Base-by-base conservation (phyloP, 35 echinoderm and acorn worm species). In the Ophioderma brevispina region DNA sequence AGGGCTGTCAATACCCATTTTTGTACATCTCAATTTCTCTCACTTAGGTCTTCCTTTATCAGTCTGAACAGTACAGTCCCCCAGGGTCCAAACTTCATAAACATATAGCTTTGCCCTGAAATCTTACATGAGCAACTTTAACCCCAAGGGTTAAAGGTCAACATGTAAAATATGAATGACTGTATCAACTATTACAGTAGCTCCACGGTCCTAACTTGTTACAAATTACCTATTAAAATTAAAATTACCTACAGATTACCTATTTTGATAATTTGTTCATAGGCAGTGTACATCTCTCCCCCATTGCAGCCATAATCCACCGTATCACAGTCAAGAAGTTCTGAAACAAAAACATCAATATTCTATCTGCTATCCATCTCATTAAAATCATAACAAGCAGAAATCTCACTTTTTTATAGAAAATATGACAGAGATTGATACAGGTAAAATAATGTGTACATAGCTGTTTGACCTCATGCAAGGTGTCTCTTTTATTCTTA, bases 261-360 rank as follows among this genome's bases (percentile, higher is more conserved):
- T 37, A 98, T 32, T 39, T 49, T 64, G 35, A 98, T 98, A 56
- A 94, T 92, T 39, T 78, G 89, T 81, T 91, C 76, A 76, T 98
- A 98, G 0, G 96, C 96, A 90, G 94, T 64, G 0, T 40, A 79
- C 49, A 90, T 89, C 31, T 91, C 41, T 40, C 96, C 96, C 31
- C 96, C 96, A 50, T 94, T 41, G 77, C 96, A 98, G 0, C 96
- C 96, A 13, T 83, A 76, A 87, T 98, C 96, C 0, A 98, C 13
- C 79, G 94, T 98, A 81, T 98, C 96, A 83, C 96, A 98, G 64
- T 98, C 96, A 36, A 98, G 92, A 32, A 98, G 82, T 36, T 94
- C 95, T 97, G 85, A 32, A 55, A 81, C 36, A 80, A 21, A 81
- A 81, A 64, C 33, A 84, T 42, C 82, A 41, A 21, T 33, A 76